Conservation (phyloP, 1,140 invertebrate genomes). For the Diachasma alloeum region DNA sequence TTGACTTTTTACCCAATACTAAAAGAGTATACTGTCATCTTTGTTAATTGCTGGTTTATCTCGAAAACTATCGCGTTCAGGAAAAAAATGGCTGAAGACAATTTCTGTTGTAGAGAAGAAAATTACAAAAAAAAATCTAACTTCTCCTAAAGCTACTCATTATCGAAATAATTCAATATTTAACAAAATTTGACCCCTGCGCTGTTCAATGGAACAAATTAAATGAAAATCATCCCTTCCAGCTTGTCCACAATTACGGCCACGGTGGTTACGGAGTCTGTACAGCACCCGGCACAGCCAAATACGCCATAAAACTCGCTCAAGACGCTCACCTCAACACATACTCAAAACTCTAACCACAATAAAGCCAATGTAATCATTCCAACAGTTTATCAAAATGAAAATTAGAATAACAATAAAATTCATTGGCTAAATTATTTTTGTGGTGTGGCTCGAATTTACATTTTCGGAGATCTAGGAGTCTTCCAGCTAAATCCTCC, state of each 20-base stretch:
- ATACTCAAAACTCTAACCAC: conserved; percentile 43
- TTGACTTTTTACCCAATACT: too few relatives aligned
- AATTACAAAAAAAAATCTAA: too few relatives aligned
- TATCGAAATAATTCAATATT: too few relatives aligned
- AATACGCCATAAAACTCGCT: conserved; percentile 76
- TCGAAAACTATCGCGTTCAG: too few relatives aligned
- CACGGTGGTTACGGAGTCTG: conserved; percentile 92
- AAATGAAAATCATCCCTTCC: conserved; percentile 43
- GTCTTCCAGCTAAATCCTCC: conserved; percentile 71
- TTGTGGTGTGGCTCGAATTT: conserved; percentile 82
- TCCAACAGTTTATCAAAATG: conserved; percentile 66
- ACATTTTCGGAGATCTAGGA: conserved; percentile 75
- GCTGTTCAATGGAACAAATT: too few relatives aligned
- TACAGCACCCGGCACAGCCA: conserved; percentile 84
- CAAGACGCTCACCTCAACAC: conserved; percentile 61
- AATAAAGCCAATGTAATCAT: conserved; percentile 30
- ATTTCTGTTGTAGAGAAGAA: too few relatives aligned
- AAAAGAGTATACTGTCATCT: too few relatives aligned
- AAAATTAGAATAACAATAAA: conserved; percentile 90
- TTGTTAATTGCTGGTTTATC: too few relatives aligned
- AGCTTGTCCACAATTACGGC: conserved; percentile 91
- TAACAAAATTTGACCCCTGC: too few relatives aligned
- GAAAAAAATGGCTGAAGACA: too few relatives aligned
- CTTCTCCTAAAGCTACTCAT: too few relatives aligned
- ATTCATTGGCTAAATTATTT: conserved; percentile 92